Percentiles rank a stretch among this genome's conserved stretches.
These are phyloP conservation scores for Sternotherus odoratus DNA, from an alignment of 2,797 vertebrate genomes.

Conservation along the genomic window DNA sequence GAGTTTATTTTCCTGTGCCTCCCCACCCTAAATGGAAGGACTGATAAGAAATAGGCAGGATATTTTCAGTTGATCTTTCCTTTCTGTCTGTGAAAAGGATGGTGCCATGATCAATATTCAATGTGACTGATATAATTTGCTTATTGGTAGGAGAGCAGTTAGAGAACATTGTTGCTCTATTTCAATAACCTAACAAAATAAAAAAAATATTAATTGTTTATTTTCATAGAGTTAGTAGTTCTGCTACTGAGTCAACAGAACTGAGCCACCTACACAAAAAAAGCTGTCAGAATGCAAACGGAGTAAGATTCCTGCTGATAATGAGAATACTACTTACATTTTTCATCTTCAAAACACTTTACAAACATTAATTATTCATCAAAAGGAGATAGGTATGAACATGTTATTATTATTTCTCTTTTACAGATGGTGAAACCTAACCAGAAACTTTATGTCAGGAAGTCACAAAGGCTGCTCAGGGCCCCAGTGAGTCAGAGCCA, in stretches of 20 bases:
- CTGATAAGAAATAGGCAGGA: neutral
- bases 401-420: neutral
- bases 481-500: neutral
- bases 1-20: neutral
- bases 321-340: neutral
- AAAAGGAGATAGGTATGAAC: rapidly evolving
- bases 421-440: neutral
- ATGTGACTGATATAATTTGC: neutral
- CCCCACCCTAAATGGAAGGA: neutral
- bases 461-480: neutral
- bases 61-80: neutral
- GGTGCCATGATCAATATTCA: neutral
- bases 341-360: neutral
- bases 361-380: neutral
- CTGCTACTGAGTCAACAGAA: neutral
- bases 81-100: neutral
- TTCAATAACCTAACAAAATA: neutral
- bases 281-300: neutral
- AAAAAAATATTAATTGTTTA: neutral
- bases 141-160: neutral
- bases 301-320: neutral
- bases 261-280: neutral
- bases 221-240: neutral
- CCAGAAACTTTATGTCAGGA: neutral
- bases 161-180: neutral